phyloP scores from a whole-genome alignment of 1,140 invertebrate genomes.

The Cydia fagiglandana region DNA sequence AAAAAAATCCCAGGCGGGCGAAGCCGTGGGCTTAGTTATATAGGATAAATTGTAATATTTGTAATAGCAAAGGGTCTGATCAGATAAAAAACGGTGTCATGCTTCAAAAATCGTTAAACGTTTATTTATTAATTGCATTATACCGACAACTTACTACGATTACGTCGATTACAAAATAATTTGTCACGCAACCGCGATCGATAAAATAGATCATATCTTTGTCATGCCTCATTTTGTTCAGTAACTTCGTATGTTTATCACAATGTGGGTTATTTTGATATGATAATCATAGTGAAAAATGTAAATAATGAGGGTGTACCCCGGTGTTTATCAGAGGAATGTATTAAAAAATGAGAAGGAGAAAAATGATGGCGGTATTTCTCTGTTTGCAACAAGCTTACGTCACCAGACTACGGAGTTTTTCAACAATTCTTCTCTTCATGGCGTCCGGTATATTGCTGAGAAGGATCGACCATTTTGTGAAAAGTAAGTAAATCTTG shows the following conservation, averaged over 20 bases:
- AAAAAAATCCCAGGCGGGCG: too few relatives aligned
- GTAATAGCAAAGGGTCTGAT: too few relatives aligned
- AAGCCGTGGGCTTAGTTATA: too few relatives aligned
- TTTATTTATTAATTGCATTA: constrained; percentile 13
- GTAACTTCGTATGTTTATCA: neutral
- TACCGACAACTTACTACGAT: neutral
- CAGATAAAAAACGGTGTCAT: constrained; percentile 32
- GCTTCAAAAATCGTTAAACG: neutral
- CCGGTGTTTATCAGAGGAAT: constrained; percentile 38
- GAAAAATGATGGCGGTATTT: constrained; percentile 51
- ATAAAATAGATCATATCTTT: constrained; percentile 56
- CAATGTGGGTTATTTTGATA: neutral
- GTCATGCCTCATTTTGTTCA: constrained; percentile 36
- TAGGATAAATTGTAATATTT: too few relatives aligned
- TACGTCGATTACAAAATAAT: neutral
- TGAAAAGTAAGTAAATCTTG: constrained; percentile 80
- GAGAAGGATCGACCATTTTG: constrained; percentile 83
- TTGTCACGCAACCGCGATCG: constrained; percentile 48
- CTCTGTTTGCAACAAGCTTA: constrained; percentile 80
- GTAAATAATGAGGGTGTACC: constrained; percentile 57
- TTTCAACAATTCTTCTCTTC: constrained; percentile 85
- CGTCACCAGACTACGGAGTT: constrained; percentile 84
- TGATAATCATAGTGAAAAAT: constrained; percentile 19
- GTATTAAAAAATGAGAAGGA: constrained; percentile 36
- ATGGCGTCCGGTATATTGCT: constrained; percentile 85